These are phyloP conservation scores for Abscondita cerata DNA, from an alignment of 2,888 invertebrate species.

Conservation along the genomic window DNA sequence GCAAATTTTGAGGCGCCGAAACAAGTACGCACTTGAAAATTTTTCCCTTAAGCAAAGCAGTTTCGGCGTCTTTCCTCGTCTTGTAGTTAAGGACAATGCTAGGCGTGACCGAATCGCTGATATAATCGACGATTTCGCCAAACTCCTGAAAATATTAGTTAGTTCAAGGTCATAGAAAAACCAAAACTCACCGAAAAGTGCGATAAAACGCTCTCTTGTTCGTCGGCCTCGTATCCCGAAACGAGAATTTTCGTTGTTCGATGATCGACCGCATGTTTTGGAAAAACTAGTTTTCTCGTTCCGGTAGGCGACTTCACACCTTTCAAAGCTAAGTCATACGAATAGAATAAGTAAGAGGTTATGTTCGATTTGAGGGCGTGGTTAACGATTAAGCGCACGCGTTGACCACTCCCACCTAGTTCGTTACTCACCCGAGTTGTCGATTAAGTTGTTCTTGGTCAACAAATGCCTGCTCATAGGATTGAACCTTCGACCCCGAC, in stretches of 20 bases:
- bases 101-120: conserved; percentile 75
- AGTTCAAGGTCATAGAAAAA: not conserved
- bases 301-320: conserved; percentile 47
- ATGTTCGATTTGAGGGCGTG: too few relatives aligned
- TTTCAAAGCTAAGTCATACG: conserved; percentile 38
- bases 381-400: too few relatives aligned
- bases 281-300: conserved; percentile 57
- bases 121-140: conserved; percentile 86
- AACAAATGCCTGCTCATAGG: conserved; percentile 53
- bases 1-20: conserved; percentile 5
- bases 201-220: conserved; percentile 77
- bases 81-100: conserved; percentile 79
- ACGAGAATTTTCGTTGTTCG: conserved; percentile 86
- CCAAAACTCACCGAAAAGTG: conserved; percentile 79
- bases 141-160: conserved; percentile 70
- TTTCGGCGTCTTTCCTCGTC: conserved; percentile 79
- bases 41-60: conserved; percentile 77
- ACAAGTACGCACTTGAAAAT: conserved; percentile 68
- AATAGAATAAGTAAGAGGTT: too few relatives aligned
- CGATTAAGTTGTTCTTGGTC: conserved; percentile 55
- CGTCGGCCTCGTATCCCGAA: conserved; percentile 86
- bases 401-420: too few relatives aligned
- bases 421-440: conserved; percentile 37
- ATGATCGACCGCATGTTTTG: conserved; percentile 76
- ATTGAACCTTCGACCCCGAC: conserved; percentile 53